Base-by-base conservation (phyloP, 2,113 vertebrate species). In the Eubucco bourcierii region DNA sequence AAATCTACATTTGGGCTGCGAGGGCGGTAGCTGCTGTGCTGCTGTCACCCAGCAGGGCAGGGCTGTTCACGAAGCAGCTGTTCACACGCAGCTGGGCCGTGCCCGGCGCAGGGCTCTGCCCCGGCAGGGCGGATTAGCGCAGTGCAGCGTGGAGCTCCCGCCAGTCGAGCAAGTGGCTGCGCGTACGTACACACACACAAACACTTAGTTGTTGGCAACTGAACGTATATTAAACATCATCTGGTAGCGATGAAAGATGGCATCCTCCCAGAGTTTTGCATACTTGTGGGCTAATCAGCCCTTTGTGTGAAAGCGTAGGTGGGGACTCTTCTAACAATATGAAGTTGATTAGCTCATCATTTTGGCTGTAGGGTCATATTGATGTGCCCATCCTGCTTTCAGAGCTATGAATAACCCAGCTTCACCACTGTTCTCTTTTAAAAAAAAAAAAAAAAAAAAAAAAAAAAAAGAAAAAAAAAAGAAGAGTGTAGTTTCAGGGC, bases 221-320 rank as follows among this genome's bases (percentile, higher is more conserved):
- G 84, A 31, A 71, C 47, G 9, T 90, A 13, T 24, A 84, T 88
- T 75, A 96, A 96, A 80, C 75, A 44, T 83, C 52, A 79, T 81
- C 73, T 94, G 83, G 85, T 93, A 84, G 71, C 4, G 90, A 93
- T 95, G 94, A 95, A 94, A 80, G 95, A 81, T 88, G 93, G 93
- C 93, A 95, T 90, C 95, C 89, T 96, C 94, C 96, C 95, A 96
- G 95, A 80, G 82, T 85, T 96, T 94, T 97, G 87, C 84, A 90
- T 87, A 83, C 82, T 64, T 94, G 71, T 93, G 90, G 94, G 93
- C 86, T 95, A 97, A 92, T 84, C 94, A 12, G 86, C 37, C 91
- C 59, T 95, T 95, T 92, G 94, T 95, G 85, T 84, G 87, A 94
- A 96, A 90, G 93, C 37, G 71, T 94, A 96, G 95, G 95, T 96